Base-by-base conservation (phyloP, 2,888 invertebrate species). In the Melinaea marsaeus region DNA sequence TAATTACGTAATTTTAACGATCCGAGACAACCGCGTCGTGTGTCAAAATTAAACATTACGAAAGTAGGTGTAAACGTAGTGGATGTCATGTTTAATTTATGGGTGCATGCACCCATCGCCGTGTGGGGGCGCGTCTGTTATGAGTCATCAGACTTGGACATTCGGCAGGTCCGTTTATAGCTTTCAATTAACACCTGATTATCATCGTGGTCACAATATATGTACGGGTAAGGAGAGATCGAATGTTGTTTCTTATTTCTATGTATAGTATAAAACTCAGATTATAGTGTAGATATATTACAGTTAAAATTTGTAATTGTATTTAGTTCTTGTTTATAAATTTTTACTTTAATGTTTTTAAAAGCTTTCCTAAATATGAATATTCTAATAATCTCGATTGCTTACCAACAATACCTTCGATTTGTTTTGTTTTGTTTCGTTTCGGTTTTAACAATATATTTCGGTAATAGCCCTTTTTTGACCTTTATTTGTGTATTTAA, bases 1-100 rank as follows among this genome's bases (percentile, higher is more conserved):
- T 86, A 85, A 84, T 86, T 84, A 86, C 79, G 79, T 83, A 79
- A 79, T 82, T 82, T 80, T 81, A 72, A 82, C 79, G 81, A 81
- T 77, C 73, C 76, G 75, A 78, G 78, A 77, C 80, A 79, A 80
- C 82, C 80, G 61, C 60, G 66, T 59, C 66, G 62, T 63, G 57
- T 59, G 66, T 77, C 74, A 78, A 79, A 80, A 78, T 80, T 81
- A 78, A 80, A 80, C 70, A 78, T 78, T 75, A 75, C 72, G 74
- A 74, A 80, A 77, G 78, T 77, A 74, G 72, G 72, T 74, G 70
- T 75, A 76, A 76, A 76, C 73, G 70, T 70, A 70, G 74, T 72
- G 69, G 67, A 71, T 71, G 74, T 73, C 73, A 71, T 73, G 70
- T 73, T 65, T 74, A 75, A 77, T 78, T 81, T 80, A 79, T 79